Conservation (phyloP, 2,888 invertebrate species). For the Nemotelus pantherinus region DNA sequence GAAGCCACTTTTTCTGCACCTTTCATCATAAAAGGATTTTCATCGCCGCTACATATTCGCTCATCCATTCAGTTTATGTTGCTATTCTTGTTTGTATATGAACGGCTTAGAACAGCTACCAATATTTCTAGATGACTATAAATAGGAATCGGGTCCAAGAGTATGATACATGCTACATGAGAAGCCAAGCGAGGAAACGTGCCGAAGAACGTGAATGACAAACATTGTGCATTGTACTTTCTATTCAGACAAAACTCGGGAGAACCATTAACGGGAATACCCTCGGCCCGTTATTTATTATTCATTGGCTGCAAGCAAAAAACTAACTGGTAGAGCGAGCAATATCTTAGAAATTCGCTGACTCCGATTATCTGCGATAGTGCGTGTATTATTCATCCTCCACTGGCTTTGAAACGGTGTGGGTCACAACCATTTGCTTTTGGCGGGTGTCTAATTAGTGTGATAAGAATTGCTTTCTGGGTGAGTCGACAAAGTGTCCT, state of each 20-base stretch:
- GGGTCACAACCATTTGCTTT: too few relatives aligned
- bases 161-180: constrained; percentile 15
- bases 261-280: neutral
- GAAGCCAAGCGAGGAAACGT: constrained; percentile 30
- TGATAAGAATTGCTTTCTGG: too few relatives aligned
- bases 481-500: too few relatives aligned
- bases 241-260: neutral
- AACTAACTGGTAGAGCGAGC: neutral
- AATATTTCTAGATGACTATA: constrained; percentile 14
- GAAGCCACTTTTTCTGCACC: constrained; percentile 28
- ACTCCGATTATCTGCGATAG: constrained; percentile 12
- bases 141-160: constrained; percentile 32
- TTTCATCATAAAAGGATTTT: constrained; percentile 36
- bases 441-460: too few relatives aligned
- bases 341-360: constrained; percentile 31
- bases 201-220: constrained; percentile 31
- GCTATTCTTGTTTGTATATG: neutral
- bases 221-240: constrained; percentile 22
- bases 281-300: neutral
- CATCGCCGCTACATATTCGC: constrained; percentile 21
- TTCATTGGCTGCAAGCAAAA: constrained; percentile 15
- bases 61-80: constrained; percentile 27
- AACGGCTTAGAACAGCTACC: neutral
- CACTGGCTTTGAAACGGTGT: too few relatives aligned
- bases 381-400: too few relatives aligned